Base-by-base conservation (phyloP, 2,113 vertebrate species). In the Asarcornis scutulata region DNA sequence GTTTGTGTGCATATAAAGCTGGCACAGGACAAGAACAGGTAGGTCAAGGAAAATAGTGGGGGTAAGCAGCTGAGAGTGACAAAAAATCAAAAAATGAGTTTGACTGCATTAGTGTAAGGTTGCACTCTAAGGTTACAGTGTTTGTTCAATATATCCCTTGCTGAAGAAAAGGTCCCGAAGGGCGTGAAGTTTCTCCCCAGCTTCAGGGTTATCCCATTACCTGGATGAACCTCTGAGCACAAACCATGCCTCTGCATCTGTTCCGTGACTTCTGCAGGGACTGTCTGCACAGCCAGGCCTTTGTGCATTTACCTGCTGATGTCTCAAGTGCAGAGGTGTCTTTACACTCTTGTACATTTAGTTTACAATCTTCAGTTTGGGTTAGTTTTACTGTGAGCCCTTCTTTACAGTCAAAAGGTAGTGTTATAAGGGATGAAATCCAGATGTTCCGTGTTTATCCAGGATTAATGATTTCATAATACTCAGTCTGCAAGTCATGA, bases 391-490 rank as follows among this genome's bases (percentile, higher is more conserved):
- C 56, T 13, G 10, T 0, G 1, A 94, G 79, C 42, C 1, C 25
- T 82, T 64, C 79, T 48, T 75, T 36, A 6, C 32, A n/a, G 83
- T 55, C 36, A n/a, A 32, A 92, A 84, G 9, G 68, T 48, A 80
- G 53, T n/a, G 62, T 25, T 44, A 10, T 14, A 50, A 82, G 64
- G 58, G 67, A 71, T 34, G 75, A 69, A 79, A 87, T 73, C 53
- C 93, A 97, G 77, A 92, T 93, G 83, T 80, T 66, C 59, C 20
- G 1, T 79, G 67, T 94, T 97, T 91, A 93, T 88, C 83, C 69
- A 69, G 77, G 20, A 7, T 34, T 48, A 50, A 36, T 6, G 86
- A 87, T 96, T 97, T 96, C 86, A 59, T 89, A 96, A 92, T 53
- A 69, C 72, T 89, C 53, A 25, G 59, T 20, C 76, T 71, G 63